Evolutionary conservation across 2,888 invertebrate genomes (phyloP).

Genomic region (Thereva nobilitata): DNA sequence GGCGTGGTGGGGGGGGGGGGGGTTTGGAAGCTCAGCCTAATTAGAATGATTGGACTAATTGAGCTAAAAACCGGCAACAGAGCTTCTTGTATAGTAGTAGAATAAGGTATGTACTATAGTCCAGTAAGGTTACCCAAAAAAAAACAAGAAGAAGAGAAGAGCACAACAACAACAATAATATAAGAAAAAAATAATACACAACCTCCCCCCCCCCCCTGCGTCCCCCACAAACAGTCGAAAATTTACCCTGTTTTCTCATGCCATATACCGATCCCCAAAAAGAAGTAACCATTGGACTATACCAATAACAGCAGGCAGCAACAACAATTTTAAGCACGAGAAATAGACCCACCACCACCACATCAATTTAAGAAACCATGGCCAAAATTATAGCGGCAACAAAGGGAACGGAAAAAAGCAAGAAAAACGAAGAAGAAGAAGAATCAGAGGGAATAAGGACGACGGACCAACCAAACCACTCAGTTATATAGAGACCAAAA

Average conservation of each 20-base stretch:
- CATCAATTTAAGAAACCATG: slow-evolving; percentile 37
- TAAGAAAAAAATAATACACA: no score
- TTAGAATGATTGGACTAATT: slow-evolving; percentile 39
- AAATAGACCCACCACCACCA: slow-evolving; percentile 23
- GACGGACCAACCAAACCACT: slow-evolving; percentile 15
- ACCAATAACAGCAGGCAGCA: slow-evolving; percentile 34
- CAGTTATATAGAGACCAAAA: slow-evolving; percentile 19
- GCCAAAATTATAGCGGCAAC: slow-evolving; percentile 38
- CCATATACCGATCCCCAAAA: no score
- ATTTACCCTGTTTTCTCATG: no score
- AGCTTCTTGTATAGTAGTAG: slow-evolving; percentile 12
- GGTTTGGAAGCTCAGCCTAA: slow-evolving; percentile 17
- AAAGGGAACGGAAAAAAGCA: slow-evolving; percentile 29
- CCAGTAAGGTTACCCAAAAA: slow-evolving; percentile 28
- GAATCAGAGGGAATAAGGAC: no score
- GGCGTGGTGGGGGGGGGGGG: slow-evolving; percentile 21
- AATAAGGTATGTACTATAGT: slow-evolving; percentile 4
- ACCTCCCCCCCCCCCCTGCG: no score
- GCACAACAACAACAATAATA: no score
- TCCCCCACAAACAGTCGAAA: no score
- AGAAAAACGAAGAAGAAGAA: slow-evolving; percentile 7
- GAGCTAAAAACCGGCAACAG: slow-evolving; percentile 37
- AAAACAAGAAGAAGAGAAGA: slow-evolving; percentile 6
- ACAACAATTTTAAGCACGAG: slow-evolving; percentile 15
- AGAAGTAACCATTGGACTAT: slow-evolving; percentile 18